Evolutionary conservation across 2,888 invertebrate genomes (phyloP).

Genomic region (Erannis defoliaria): DNA sequence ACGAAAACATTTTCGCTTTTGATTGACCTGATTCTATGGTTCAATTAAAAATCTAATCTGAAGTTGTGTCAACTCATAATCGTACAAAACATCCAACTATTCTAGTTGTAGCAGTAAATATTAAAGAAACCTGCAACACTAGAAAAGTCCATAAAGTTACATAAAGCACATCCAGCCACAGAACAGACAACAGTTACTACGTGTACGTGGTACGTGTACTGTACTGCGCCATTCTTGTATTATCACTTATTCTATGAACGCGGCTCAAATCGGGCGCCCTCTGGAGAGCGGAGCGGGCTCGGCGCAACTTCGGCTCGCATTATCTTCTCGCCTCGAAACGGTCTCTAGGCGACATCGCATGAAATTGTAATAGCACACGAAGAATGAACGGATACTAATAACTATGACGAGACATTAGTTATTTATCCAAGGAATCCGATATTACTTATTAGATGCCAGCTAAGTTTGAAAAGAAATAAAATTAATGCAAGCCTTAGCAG

Average conservation of each 20-base stretch:
- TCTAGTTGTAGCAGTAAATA: not conserved
- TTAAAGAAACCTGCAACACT: not conserved
- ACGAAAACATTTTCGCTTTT: too few species aligned
- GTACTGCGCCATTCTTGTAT: not conserved
- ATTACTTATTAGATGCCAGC: not conserved
- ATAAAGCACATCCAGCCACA: not conserved
- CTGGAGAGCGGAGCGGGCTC: constrained; percentile 3
- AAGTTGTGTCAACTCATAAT: not conserved
- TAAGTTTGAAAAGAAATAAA: too few species aligned
- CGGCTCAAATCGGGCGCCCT: not conserved
- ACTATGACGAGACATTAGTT: not conserved
- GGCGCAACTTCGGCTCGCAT: constrained; percentile 8
- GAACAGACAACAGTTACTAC: not conserved
- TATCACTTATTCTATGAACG: not conserved
- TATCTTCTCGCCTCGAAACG: constrained; percentile 17
- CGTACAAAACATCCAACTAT: not conserved
- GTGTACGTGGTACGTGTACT: too few species aligned
- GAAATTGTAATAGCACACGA: constrained; percentile 11
- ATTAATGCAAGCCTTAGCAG: too few species aligned
- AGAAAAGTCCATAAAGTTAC: not conserved
- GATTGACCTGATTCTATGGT: too few species aligned
- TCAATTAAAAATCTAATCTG: not conserved
- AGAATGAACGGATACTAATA: not conserved
- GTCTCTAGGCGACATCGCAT: constrained; percentile 4
- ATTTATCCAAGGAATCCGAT: too few species aligned